These are phyloP conservation scores for Cyprinodon diabolis DNA, from an alignment of 2,797 vertebrate genomes.

Conservation along the genomic window DNA sequence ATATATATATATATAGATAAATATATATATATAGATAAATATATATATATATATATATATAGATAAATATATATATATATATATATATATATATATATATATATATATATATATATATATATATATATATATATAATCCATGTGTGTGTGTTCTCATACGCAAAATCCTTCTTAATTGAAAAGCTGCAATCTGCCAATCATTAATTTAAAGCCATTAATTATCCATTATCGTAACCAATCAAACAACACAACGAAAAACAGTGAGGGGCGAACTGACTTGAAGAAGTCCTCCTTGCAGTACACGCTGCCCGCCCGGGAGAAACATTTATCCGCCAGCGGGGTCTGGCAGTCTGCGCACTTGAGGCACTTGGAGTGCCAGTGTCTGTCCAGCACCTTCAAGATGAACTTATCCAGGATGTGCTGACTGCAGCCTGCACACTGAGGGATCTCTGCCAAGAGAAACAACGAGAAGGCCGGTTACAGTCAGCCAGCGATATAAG, in stretches of 20 bases:
- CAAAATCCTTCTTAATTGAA: neutral
- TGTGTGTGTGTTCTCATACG: neutral
- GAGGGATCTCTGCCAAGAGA: constrained; percentile 89
- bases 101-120: no score
- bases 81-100: no score
- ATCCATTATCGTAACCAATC: neutral
- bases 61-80: no score
- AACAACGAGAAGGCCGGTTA: constrained; percentile 14
- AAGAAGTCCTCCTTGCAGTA: constrained; percentile 99
- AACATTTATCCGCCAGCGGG: constrained; percentile 95
- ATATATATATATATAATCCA: no score
- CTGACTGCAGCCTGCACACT: constrained; percentile 97
- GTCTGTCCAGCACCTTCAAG: constrained; percentile 97
- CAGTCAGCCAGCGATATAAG: neutral
- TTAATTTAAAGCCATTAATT: neutral
- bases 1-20: no score
- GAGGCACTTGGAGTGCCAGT: constrained; percentile 98
- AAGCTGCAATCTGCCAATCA: neutral
- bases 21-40: no score
- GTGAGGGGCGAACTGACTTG: constrained; percentile 85
- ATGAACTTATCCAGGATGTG: constrained; percentile 99
- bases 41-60: no score
- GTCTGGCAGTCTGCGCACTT: constrained; percentile 97
- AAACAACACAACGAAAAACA: neutral
- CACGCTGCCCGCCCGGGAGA: constrained; percentile 92